These are phyloP conservation scores for Tuberolachnus salignus DNA, from an alignment of 2,888 invertebrate genomes.

Conservation along the genomic window DNA sequence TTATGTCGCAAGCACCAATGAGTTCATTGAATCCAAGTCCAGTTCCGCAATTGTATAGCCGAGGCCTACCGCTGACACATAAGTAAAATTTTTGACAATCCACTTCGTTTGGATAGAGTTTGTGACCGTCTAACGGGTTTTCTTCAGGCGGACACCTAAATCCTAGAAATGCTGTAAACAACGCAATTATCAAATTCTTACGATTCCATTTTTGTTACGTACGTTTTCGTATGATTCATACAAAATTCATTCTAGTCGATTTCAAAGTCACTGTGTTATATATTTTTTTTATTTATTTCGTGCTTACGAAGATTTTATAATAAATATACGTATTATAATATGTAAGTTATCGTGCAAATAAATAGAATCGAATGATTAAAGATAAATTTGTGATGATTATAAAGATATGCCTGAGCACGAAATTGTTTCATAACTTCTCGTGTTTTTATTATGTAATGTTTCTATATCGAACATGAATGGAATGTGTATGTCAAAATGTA, in stretches of 20 bases:
- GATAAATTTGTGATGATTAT: slow-evolving; percentile 14
- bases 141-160: slow-evolving; percentile 76
- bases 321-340: background rate
- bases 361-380: slow-evolving; percentile 5
- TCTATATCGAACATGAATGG: slow-evolving; percentile 1
- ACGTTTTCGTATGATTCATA: background rate
- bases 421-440: slow-evolving; percentile 44
- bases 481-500: background rate
- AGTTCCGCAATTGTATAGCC: slow-evolving; percentile 77
- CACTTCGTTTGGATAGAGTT: slow-evolving; percentile 61
- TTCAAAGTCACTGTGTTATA: too few species aligned
- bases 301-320: background rate
- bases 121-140: slow-evolving; percentile 65
- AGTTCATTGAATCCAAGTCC: slow-evolving; percentile 79
- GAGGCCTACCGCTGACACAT: slow-evolving; percentile 75
- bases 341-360: slow-evolving; percentile 18
- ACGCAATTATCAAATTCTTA: slow-evolving; percentile 15
- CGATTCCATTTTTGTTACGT: background rate
- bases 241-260: background rate
- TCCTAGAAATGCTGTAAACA: slow-evolving; percentile 73
- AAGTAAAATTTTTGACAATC: slow-evolving; percentile 82
- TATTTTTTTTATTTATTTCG: background rate
- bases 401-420: slow-evolving; percentile 30
- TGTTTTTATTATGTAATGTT: slow-evolving; percentile 34
- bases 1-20: slow-evolving; percentile 74